Percentiles rank a stretch among this genome's conserved stretches.
Conservation (phyloP, 1,140 invertebrate genomes). For the Sycobia sp. region DNA sequence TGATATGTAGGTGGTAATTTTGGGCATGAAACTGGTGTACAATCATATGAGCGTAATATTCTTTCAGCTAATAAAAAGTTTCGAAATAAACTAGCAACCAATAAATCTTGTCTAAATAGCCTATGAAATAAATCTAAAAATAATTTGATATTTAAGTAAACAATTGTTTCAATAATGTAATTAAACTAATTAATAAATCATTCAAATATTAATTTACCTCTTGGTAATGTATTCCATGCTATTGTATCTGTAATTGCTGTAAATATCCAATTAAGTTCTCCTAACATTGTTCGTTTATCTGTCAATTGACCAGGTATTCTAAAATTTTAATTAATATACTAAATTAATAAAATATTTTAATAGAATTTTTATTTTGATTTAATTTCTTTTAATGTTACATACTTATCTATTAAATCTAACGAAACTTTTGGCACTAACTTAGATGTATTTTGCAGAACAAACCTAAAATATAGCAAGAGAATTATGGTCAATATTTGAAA, state of each 20-base stretch:
- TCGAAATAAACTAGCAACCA: slow-evolving; percentile 97
- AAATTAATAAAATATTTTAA: too few relatives aligned
- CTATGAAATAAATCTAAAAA: slow-evolving; percentile 89
- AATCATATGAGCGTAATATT: slow-evolving; percentile 95
- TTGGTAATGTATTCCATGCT: slow-evolving; percentile 95
- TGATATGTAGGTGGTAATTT: slow-evolving; percentile 88
- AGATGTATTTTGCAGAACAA: slow-evolving; percentile 83
- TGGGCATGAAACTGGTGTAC: slow-evolving; percentile 90
- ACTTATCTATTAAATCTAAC: slow-evolving; percentile 89
- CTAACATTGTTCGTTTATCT: slow-evolving; percentile 95
- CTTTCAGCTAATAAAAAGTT: slow-evolving; percentile 97
- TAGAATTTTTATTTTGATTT: slow-evolving; percentile 24
- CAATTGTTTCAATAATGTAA: neutral
- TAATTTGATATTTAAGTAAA: neutral
- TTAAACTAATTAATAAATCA: slow-evolving; percentile 2
- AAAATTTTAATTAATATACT: slow-evolving; percentile 35
- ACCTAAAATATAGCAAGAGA: slow-evolving; percentile 61
- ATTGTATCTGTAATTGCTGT: slow-evolving; percentile 99
- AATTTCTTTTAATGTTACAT: slow-evolving; percentile 52
- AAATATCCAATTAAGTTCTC: slow-evolving; percentile 99
- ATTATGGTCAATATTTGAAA: slow-evolving; percentile 4
- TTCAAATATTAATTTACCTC: slow-evolving; percentile 62
- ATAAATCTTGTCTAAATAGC: slow-evolving; percentile 94
- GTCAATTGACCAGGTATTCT: slow-evolving; percentile 94
- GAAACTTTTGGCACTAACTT: slow-evolving; percentile 81